These are phyloP conservation scores for Umimayanthus kanabou DNA, from an alignment of 92 coral and sea anemone species.

Conservation along the genomic window DNA sequence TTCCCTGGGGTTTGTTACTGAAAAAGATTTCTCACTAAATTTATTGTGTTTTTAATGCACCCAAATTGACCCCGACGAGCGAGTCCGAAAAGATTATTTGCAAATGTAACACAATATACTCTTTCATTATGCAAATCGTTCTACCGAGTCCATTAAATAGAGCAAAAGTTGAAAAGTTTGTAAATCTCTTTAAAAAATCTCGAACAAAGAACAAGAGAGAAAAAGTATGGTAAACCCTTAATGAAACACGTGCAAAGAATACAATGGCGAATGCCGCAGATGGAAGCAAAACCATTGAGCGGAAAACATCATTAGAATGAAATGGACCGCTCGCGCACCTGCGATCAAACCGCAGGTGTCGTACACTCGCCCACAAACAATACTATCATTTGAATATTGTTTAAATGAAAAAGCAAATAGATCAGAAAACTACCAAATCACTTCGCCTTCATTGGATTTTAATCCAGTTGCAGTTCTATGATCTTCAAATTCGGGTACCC, in stretches of 20 bases:
- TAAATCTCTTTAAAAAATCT: slow-evolving; percentile 94
- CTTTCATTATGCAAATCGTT: slow-evolving; percentile 94
- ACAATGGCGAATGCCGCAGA: slow-evolving; percentile 96
- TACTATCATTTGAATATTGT: slow-evolving; percentile 83
- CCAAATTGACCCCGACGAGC: slow-evolving; percentile 85
- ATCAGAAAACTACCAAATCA: slow-evolving; percentile 69
- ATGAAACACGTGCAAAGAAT: slow-evolving; percentile 93
- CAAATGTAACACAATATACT: slow-evolving; percentile 68
- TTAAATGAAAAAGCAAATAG: slow-evolving; percentile 93
- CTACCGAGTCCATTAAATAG: slow-evolving; percentile 91
- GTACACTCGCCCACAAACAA: slow-evolving; percentile 73
- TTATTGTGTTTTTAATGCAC: slow-evolving; percentile 66
- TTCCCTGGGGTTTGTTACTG: slow-evolving; percentile 52
- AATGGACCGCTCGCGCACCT: slow-evolving; percentile 89
- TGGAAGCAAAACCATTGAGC: slow-evolving; percentile 89
- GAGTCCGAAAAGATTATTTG: slow-evolving; percentile 70
- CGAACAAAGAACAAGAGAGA: slow-evolving; percentile 72
- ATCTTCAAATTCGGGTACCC: slow-evolving; percentile 36
- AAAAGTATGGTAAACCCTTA: slow-evolving; percentile 86
- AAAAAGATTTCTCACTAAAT: slow-evolving; percentile 59
- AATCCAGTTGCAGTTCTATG: slow-evolving; percentile 48
- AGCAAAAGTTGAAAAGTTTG: slow-evolving; percentile 96
- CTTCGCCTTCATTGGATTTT: slow-evolving; percentile 54
- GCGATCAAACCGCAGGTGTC: slow-evolving; percentile 90
- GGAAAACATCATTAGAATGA: slow-evolving; percentile 93